phyloP scores from a whole-genome alignment of 2,888 invertebrate species.

The Xanthia togata region DNA sequence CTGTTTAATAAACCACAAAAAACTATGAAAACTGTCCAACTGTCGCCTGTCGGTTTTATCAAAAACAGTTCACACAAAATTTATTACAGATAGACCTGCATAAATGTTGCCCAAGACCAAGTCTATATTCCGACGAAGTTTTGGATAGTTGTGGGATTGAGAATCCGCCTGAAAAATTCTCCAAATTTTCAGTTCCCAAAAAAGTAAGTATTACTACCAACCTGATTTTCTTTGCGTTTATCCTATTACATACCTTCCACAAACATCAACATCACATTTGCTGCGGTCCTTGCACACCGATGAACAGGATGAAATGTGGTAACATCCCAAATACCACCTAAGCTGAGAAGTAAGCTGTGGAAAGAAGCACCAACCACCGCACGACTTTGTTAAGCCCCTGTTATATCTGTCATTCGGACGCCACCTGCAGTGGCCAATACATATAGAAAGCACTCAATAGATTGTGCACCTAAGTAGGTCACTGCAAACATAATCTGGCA shows the following conservation, averaged over 20 bases:
- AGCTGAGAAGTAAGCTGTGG: background rate
- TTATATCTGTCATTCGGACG: background rate
- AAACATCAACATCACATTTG: background rate
- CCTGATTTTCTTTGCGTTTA: background rate
- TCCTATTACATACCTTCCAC: background rate
- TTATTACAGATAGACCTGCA: conserved; percentile 30
- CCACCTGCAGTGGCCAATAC: too few relatives aligned
- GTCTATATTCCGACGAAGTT: conserved; percentile 31
- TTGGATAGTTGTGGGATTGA: conserved; percentile 32
- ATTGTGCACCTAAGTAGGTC: background rate
- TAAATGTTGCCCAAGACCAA: conserved; percentile 53
- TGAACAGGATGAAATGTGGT: background rate
- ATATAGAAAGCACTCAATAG: too few relatives aligned
- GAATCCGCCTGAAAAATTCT: background rate
- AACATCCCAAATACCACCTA: background rate
- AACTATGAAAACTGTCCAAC: background rate
- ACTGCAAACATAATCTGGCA: background rate
- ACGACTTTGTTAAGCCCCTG: background rate
- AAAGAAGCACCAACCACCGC: too few relatives aligned
- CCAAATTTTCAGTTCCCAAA: background rate
- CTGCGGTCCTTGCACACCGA: background rate
- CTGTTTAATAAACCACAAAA: too few relatives aligned
- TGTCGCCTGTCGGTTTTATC: background rate
- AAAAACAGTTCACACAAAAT: background rate
- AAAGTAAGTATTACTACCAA: conserved; percentile 28